Conservation (phyloP, 2,113 vertebrate species). For the Columba janthina region DNA sequence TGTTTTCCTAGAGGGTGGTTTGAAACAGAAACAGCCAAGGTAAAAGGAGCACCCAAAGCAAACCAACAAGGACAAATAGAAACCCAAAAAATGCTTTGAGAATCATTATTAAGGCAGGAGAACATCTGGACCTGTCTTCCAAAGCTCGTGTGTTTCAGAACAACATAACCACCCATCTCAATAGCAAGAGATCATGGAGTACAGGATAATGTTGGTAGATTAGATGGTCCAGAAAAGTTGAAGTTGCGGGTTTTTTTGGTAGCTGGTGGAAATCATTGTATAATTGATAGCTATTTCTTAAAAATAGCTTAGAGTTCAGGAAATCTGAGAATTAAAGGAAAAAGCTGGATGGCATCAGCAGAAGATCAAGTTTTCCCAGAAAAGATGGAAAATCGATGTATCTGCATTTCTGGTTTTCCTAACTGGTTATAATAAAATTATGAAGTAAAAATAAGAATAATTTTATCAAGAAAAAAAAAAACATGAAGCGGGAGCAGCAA, state of each 20-base stretch:
- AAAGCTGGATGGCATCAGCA: not conserved
- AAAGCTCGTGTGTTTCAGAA: not conserved
- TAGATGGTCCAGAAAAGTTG: not conserved
- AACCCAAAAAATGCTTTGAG: not conserved
- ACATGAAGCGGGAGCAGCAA: not conserved
- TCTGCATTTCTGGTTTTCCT: not conserved
- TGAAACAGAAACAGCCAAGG: not conserved
- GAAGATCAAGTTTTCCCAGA: not conserved
- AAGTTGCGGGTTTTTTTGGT: not conserved
- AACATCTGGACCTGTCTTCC: not conserved
- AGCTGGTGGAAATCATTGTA: not conserved
- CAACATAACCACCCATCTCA: not conserved
- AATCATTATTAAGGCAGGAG: not conserved
- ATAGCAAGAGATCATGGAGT: not conserved
- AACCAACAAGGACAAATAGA: not conserved
- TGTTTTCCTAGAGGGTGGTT: not conserved
- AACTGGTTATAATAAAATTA: not conserved
- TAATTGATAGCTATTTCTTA: not conserved
- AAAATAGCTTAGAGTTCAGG: not conserved
- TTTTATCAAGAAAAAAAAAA: rapidly evolving
- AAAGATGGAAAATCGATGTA: not conserved
- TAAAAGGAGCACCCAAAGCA: not conserved
- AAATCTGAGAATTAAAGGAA: not conserved
- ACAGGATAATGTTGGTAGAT: not conserved
- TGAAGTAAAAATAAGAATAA: not conserved